These are phyloP conservation scores for Drosophila ustulata DNA, from an alignment of 2,888 invertebrate genomes.

Conservation along the genomic window DNA sequence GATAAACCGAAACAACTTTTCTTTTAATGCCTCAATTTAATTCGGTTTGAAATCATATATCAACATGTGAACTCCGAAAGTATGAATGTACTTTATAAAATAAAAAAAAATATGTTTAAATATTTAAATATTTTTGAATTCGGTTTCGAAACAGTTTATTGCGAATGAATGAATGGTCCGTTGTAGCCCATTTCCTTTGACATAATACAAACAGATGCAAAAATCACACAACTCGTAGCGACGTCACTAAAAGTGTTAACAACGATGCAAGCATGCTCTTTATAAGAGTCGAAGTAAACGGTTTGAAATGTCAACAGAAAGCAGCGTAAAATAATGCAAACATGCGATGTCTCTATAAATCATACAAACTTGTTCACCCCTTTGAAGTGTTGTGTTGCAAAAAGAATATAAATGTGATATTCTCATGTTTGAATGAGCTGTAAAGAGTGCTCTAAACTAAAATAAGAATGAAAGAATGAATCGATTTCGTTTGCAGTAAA, in stretches of 20 bases:
- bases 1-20: no score
- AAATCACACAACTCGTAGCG: neutral
- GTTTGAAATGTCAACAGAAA: slow-evolving; percentile 46
- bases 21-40: no score
- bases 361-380: slow-evolving; percentile 13
- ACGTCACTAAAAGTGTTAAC: slow-evolving; percentile 39
- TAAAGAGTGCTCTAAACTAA: neutral
- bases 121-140: no score
- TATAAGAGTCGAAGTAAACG: slow-evolving; percentile 23
- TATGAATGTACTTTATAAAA: no score
- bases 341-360: slow-evolving; percentile 47
- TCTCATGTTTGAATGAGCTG: neutral
- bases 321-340: slow-evolving; percentile 16
- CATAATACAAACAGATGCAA: neutral
- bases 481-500: neutral
- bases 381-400: slow-evolving; percentile 12
- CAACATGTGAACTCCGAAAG: no score
- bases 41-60: no score
- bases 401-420: slow-evolving; percentile 7
- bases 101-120: no score
- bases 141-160: no score
- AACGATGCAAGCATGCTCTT: slow-evolving; percentile 33
- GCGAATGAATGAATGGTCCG: no score
- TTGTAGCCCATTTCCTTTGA: no score
- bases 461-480: neutral